Percentiles rank a stretch among this genome's conserved stretches.
Conservation (phyloP, 2,888 invertebrate genomes). For the Euphydryas editha region DNA sequence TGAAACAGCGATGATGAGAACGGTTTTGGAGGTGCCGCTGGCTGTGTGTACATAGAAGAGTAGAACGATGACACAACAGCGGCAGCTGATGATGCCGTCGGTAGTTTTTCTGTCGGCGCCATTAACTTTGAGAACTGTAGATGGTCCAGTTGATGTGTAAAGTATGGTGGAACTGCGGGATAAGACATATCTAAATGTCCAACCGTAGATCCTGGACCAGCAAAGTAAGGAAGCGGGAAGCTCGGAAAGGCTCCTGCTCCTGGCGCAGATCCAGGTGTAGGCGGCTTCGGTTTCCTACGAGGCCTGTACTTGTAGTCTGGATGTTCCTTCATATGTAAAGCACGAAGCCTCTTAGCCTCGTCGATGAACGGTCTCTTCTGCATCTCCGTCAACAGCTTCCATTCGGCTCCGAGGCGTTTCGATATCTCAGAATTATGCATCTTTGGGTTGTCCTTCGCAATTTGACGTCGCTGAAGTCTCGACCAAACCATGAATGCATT, state of each 20-base stretch:
- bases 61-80: slow-evolving; percentile 88
- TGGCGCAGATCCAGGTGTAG: slow-evolving; percentile 79
- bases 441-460: slow-evolving; percentile 96
- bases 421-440: slow-evolving; percentile 96
- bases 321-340: slow-evolving; percentile 95
- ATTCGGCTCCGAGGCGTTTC: slow-evolving; percentile 95
- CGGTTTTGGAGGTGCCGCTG: slow-evolving; percentile 77
- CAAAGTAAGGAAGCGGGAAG: slow-evolving; percentile 86
- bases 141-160: slow-evolving; percentile 89
- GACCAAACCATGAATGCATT: slow-evolving; percentile 99
- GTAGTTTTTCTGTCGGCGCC: slow-evolving; percentile 75
- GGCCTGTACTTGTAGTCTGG: slow-evolving; percentile 96
- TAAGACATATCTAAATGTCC: slow-evolving; percentile 85
- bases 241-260: slow-evolving; percentile 85
- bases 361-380: slow-evolving; percentile 97
- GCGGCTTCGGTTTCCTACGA: slow-evolving; percentile 91
- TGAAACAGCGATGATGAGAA: slow-evolving; percentile 81
- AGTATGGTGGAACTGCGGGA: slow-evolving; percentile 88
- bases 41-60: slow-evolving; percentile 86
- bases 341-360: slow-evolving; percentile 94
- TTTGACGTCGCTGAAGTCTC: slow-evolving; percentile 94
- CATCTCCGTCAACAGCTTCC: slow-evolving; percentile 93
- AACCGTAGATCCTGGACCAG: slow-evolving; percentile 83
- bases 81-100: slow-evolving; percentile 78
- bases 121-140: slow-evolving; percentile 86